Percentiles rank a stretch among this genome's conserved stretches.
Evolutionary conservation across 2,888 invertebrate genomes (phyloP).

Genomic region (Apamea monoglypha): DNA sequence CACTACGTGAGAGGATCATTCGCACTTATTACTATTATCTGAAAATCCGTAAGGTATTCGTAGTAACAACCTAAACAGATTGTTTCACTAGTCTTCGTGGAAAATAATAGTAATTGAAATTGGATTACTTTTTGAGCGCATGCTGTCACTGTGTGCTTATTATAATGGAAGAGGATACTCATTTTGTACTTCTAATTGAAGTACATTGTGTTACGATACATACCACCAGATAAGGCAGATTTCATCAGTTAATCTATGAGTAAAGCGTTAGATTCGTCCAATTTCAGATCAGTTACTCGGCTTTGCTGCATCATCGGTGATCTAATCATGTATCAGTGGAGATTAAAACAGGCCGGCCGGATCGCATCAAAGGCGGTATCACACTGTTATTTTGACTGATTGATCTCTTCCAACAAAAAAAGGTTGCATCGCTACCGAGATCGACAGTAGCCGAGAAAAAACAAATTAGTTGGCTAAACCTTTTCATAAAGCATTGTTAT

Average conservation of each 20-base stretch:
- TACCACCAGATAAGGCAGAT: constrained; percentile 67
- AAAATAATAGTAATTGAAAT: constrained; percentile 24
- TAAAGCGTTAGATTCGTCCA: constrained; percentile 81
- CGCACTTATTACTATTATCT: neutral
- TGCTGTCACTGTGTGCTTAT: constrained; percentile 31
- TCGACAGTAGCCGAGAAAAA: constrained; percentile 90
- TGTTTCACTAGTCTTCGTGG: neutral
- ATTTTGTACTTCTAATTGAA: constrained; percentile 63
- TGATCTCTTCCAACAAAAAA: constrained; percentile 89
- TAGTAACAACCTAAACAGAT: neutral
- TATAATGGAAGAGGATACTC: constrained; percentile 45
- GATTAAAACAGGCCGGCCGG: constrained; percentile 89
- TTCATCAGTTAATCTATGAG: constrained; percentile 81
- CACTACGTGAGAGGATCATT: neutral
- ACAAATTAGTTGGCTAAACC: constrained; percentile 90
- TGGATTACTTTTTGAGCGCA: constrained; percentile 17
- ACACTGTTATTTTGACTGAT: constrained; percentile 91
- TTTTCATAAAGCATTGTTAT: constrained; percentile 90
- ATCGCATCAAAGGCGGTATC: constrained; percentile 90
- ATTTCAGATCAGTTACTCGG: constrained; percentile 86
- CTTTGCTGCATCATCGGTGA: constrained; percentile 89
- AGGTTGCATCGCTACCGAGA: constrained; percentile 89
- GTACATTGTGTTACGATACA: constrained; percentile 53
- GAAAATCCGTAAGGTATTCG: neutral
- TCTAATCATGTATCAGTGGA: constrained; percentile 89